phyloP scores from a whole-genome alignment of 2,113 vertebrate species.

The Rhea americana region DNA sequence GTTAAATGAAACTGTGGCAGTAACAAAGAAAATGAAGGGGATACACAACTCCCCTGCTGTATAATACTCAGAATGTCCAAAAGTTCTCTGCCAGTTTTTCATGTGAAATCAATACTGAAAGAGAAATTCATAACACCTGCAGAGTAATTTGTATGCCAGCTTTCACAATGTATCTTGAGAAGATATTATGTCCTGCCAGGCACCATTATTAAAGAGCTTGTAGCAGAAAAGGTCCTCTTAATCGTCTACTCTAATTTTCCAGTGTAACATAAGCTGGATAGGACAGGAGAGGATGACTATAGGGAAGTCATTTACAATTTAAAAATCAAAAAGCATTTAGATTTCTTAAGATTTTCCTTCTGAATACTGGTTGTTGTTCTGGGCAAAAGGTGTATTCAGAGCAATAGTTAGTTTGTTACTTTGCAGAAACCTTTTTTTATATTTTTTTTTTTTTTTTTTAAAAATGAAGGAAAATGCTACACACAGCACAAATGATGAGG shows the following conservation, averaged over 20 bases:
- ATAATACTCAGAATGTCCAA: background rate
- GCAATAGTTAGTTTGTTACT: background rate
- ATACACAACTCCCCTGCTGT: background rate
- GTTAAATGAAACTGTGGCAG: background rate
- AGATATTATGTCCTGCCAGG: background rate
- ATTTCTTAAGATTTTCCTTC: background rate
- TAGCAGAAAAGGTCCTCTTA: background rate
- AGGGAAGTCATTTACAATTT: background rate
- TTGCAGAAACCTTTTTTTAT: background rate
- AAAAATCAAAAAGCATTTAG: background rate
- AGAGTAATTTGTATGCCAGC: background rate
- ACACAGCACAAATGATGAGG: background rate
- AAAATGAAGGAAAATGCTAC: background rate
- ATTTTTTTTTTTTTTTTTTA: background rate
- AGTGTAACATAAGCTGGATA: background rate
- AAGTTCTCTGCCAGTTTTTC: background rate
- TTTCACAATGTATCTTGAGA: slow-evolving; percentile 7
- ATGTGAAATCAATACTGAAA: background rate
- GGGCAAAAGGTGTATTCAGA: background rate
- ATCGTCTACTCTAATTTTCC: background rate
- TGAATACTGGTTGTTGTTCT: background rate
- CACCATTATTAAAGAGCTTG: background rate
- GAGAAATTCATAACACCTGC: slow-evolving; percentile 4
- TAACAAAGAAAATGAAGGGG: background rate
- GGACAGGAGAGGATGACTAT: background rate